Percentiles rank a stretch among this genome's conserved stretches.
Evolutionary conservation across 2,113 vertebrate genomes (phyloP).

Genomic region (Pseudopipra pipra): DNA sequence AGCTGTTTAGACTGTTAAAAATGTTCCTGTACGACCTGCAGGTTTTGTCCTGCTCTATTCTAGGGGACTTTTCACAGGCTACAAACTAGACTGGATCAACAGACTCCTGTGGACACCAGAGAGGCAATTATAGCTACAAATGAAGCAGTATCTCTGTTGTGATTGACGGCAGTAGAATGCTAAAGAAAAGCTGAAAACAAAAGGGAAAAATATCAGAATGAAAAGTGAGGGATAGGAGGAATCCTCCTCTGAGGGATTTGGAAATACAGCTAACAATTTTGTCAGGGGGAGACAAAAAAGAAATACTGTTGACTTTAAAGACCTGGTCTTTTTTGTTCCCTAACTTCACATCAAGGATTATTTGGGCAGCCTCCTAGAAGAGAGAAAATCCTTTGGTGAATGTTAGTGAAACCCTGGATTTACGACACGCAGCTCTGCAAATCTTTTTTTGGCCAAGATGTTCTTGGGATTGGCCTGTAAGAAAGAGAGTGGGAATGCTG

Average conservation of each 20-base stretch:
- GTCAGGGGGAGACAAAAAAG: neutral
- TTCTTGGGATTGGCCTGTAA: slow-evolving; percentile 5
- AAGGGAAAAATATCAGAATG: neutral
- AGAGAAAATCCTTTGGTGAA: slow-evolving; percentile 38
- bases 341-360: neutral
- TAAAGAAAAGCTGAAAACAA: neutral
- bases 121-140: neutral
- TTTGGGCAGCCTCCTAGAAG: slow-evolving; percentile 20
- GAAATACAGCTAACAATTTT: neutral
- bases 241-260: neutral
- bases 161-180: neutral
- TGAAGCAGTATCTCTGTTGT: neutral
- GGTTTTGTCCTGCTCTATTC: neutral
- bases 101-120: neutral
- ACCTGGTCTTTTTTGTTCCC: neutral
- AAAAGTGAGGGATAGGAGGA: neutral
- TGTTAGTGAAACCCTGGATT: slow-evolving; percentile 51
- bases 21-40: neutral
- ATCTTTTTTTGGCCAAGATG: slow-evolving; percentile 51
- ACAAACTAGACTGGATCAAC: neutral
- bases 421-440: slow-evolving; percentile 28
- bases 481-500: neutral
- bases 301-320: neutral
- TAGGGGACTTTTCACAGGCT: neutral
- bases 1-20: neutral